phyloP scores from a whole-genome alignment of 2,113 vertebrate species.

The Laticauda laticaudata region DNA sequence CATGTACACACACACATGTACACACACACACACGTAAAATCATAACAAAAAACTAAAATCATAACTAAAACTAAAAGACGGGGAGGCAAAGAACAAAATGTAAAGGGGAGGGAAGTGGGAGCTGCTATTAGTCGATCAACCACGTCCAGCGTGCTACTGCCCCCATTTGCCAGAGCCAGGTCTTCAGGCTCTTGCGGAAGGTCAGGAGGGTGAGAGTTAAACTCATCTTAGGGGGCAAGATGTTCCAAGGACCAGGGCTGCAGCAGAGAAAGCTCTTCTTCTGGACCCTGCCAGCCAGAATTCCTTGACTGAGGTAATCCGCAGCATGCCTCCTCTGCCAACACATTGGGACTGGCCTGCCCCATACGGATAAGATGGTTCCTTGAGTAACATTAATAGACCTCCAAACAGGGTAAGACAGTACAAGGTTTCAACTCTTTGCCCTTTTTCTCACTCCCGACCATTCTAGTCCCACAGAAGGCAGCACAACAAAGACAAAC shows the following conservation, averaged over 20 bases:
- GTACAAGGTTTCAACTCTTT: background rate
- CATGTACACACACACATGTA: too few relatives aligned
- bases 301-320: background rate
- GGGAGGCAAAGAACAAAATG: background rate
- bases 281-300: background rate
- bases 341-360: background rate
- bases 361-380: background rate
- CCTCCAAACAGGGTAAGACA: background rate
- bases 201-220: background rate
- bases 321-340: background rate
- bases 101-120: background rate
- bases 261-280: background rate
- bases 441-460: fast-evolving
- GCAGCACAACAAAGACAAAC: constrained; percentile 99
- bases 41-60: background rate
- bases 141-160: background rate
- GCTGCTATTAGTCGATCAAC: background rate
- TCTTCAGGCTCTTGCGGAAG: background rate
- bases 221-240: background rate
- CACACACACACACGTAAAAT: too few relatives aligned
- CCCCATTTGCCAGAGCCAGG: background rate
- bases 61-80: background rate
- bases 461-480: constrained; percentile 88
- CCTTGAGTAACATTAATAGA: background rate
- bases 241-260: background rate